Percentiles rank a stretch among this genome's conserved stretches.
Evolutionary conservation across 2,888 invertebrate species (phyloP).

Genomic region (Drosophila neoperkinsi): DNA sequence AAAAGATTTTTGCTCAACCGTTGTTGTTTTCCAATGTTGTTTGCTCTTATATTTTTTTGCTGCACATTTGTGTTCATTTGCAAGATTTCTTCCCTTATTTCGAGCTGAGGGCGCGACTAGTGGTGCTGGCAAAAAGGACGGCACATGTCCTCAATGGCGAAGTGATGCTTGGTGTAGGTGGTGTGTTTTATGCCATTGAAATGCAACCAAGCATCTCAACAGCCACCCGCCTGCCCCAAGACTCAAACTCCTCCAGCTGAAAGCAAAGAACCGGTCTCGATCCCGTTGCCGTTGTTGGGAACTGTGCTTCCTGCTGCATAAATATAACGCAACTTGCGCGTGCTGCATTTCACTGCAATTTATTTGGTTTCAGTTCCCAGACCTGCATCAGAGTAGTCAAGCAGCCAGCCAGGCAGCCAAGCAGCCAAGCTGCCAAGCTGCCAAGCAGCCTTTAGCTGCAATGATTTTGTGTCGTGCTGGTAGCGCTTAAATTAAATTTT

Average conservation of each 20-base stretch:
- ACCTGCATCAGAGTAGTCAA: slow-evolving; percentile 10
- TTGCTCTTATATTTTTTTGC: slow-evolving; percentile 29
- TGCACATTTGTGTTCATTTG: slow-evolving; percentile 79
- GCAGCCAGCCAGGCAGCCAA: slow-evolving; percentile 6
- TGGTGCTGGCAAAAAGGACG: slow-evolving; percentile 53
- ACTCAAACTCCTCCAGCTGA: background rate
- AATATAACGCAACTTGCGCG: slow-evolving; percentile 78
- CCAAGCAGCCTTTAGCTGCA: slow-evolving; percentile 28
- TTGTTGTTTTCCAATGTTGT: slow-evolving; percentile 53
- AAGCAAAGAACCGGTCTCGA: slow-evolving; percentile 11
- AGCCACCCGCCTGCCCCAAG: slow-evolving; percentile 28
- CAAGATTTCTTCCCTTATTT: slow-evolving; percentile 81
- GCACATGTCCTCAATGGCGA: slow-evolving; percentile 36
- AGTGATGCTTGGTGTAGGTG: slow-evolving; percentile 43
- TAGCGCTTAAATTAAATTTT: slow-evolving; percentile 58
- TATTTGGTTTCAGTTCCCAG: slow-evolving; percentile 65
- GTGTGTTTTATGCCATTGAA: slow-evolving; percentile 73
- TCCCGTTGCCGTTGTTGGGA: slow-evolving; percentile 31
- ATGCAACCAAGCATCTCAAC: slow-evolving; percentile 75
- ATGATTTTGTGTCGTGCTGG: slow-evolving; percentile 53
- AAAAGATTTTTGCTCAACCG: slow-evolving; percentile 69
- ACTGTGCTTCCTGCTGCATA: slow-evolving; percentile 74
- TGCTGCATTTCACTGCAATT: slow-evolving; percentile 75
- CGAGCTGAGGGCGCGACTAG: slow-evolving; percentile 44
- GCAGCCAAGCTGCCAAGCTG: slow-evolving; percentile 4